Evolutionary conservation across 2,113 vertebrate genomes (phyloP), one percentile per base, ranked within the genome.

Genomic region (Burhinus oedicnemus): DNA sequence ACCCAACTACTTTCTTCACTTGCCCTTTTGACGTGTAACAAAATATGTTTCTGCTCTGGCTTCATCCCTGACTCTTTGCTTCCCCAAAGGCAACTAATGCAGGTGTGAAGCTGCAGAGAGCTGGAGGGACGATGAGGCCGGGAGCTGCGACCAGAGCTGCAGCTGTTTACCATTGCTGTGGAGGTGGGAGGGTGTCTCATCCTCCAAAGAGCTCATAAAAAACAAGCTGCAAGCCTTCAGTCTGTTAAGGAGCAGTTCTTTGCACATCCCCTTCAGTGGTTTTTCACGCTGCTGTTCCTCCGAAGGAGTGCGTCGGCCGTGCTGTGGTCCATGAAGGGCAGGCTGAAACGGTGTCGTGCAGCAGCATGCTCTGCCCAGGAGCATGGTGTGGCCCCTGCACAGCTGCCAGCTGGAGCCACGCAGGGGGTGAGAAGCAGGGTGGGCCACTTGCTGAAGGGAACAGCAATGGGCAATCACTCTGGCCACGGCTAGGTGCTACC

Each of bases 271-370:
- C 3, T 8, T 76, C 34, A 26, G 47, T 40, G 42, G 15, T 11
- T 22, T 81, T 70, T 69, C 60, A 45, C 0, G 0, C 11, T 0
- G 3, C 34, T 54, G 27, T 81, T 49, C 19, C 51, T 71, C 54
- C 1, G 4, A 40, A 34, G 61, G 58, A 44, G 18, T 0, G 3
- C 30, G 2, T 0, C 0, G 0, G 36, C 65, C 38, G 38, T 64
- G 38, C 75, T 16, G 6, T 0, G 0, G 55, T 14, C n/a, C 0
- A 0, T 2, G 4, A 45, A 55, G 66, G 44, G 47, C 3, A 8
- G 75, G 72, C 44, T 74, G 45, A 15, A 23, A 9, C 0, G 0
- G 40, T 7, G 38, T 17, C 0, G 0, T n/a, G 34, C 2, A 22
- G 71, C 45, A 65, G 44, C 0, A 0, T 15, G 47, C 2, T 6